Evolutionary conservation across 2,113 vertebrate species (phyloP).

Genomic region (Agapornis roseicollis): DNA sequence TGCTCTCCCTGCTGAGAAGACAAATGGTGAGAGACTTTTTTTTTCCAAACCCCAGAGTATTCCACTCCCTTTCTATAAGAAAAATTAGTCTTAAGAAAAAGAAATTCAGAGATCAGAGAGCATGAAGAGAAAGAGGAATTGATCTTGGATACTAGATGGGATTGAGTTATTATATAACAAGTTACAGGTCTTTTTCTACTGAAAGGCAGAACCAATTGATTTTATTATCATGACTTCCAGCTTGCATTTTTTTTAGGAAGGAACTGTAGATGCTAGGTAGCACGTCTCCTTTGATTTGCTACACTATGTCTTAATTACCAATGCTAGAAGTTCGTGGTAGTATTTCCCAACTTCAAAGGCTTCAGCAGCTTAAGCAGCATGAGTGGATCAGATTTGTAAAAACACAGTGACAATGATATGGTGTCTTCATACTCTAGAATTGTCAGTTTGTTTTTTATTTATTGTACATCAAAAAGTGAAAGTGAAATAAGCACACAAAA

Average conservation of each 20-base stretch:
- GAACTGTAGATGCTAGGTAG: constrained; percentile 60
- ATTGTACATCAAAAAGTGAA: constrained; percentile 71
- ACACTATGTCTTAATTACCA: constrained; percentile 83
- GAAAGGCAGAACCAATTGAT: constrained; percentile 78
- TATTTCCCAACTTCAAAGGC: constrained; percentile 75
- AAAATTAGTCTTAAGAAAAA: constrained; percentile 66
- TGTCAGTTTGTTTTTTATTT: constrained; percentile 69
- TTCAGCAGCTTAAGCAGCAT: constrained; percentile 40
- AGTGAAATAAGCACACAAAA: constrained; percentile 19
- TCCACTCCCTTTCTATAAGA: constrained; percentile 20
- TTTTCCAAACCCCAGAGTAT: neutral
- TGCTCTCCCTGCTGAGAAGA: constrained; percentile 28
- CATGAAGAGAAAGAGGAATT: constrained; percentile 67
- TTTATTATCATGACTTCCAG: constrained; percentile 68
- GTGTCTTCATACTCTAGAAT: constrained; percentile 66
- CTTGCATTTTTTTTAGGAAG: constrained; percentile 36
- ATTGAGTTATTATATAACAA: constrained; percentile 74
- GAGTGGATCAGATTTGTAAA: constrained; percentile 61
- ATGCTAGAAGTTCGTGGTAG: constrained; percentile 51
- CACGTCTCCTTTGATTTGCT: constrained; percentile 71
- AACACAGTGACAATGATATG: constrained; percentile 50
- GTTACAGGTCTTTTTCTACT: constrained; percentile 62
- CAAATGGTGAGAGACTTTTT: constrained; percentile 1
- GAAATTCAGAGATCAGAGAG: constrained; percentile 60
- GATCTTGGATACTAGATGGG: constrained; percentile 62